Evolutionary conservation across 1,140 invertebrate genomes (phyloP), one percentile per base, ranked within the genome.

Genomic region (Helicorthomorpha holstii): DNA sequence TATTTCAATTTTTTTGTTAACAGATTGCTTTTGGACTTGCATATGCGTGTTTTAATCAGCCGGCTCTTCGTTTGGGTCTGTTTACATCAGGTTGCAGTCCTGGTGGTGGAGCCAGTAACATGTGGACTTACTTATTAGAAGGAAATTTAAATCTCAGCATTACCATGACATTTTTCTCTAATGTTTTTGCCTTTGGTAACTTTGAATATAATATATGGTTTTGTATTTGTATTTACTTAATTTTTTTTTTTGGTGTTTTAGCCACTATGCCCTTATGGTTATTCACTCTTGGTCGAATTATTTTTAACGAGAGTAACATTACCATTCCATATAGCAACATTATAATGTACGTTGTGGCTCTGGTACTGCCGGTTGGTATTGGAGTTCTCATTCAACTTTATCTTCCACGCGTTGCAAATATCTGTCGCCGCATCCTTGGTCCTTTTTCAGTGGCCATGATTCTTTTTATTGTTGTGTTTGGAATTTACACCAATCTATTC

Each of bases 191-290:
- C 3, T 84, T 92, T 64, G 81, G 85, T 83, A 70, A 70, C 69
- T 63, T 10, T 23, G 23, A 22, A 2, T 7, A 7, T 19, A 21
- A 19, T 46, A 21, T 41, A 46, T 7, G 4, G 44, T 24, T 4
- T 19, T 10, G 16, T 24, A 26, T 10, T 24, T n/a, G n/a, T 10
- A 29, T 29, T 23, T 41, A 54, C 34, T 29, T 14, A 22, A 16
- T 45, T 3, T 56, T 53, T 57, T 56, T 49, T 22, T 62, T 62
- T 61, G 54, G 63, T 55, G 56, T 72, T 73, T 4, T 66, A 89
- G 87, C 71, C n/a, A 84, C 93, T 69, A 92, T 98, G 75, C 92
- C 92, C 0, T 63, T 90, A 1, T 97, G 93, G 93, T 69, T 93
- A n/a, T 88, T 92, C 61, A 87, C 88, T 0, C 72, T 97, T n/a